Evolutionary conservation across 1,140 invertebrate species (phyloP).

Genomic region (Drosophila quadrilineata): DNA sequence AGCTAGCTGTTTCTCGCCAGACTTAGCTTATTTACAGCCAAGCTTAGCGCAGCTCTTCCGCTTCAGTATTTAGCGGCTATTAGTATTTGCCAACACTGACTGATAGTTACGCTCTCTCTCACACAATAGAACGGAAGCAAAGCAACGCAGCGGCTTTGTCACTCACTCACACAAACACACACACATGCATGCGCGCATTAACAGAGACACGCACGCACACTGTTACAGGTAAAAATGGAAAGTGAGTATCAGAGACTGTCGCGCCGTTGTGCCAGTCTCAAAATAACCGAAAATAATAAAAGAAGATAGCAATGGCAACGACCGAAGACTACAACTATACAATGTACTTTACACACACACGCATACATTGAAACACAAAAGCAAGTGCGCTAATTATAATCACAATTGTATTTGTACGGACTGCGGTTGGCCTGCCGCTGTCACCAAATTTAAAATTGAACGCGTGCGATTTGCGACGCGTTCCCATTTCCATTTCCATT

Average conservation of each 20-base stretch:
- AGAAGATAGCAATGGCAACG: slow-evolving; percentile 70
- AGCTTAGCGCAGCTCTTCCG: no score
- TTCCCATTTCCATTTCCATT: no score
- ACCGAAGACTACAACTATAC: slow-evolving; percentile 56
- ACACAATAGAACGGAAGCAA: slow-evolving; percentile 75
- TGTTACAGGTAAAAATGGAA: slow-evolving; percentile 74
- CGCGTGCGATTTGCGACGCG: slow-evolving; percentile 29
- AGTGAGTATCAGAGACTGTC: slow-evolving; percentile 54
- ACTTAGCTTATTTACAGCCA: not conserved
- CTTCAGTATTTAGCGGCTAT: no score
- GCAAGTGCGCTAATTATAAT: slow-evolving; percentile 48
- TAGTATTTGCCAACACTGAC: not conserved
- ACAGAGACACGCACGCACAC: slow-evolving; percentile 33
- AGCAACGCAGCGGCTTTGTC: slow-evolving; percentile 64
- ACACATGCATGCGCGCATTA: slow-evolving; percentile 5
- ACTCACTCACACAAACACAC: slow-evolving; percentile 33
- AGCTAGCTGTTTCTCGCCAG: not conserved
- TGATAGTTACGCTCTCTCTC: slow-evolving; percentile 26
- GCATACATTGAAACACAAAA: no score
- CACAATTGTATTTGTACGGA: no score
- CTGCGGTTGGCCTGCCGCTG: slow-evolving; percentile 22
- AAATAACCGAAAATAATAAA: slow-evolving; percentile 61
- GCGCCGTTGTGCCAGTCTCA: slow-evolving; percentile 20
- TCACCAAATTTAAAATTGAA: slow-evolving; percentile 57
- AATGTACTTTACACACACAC: slow-evolving; percentile 29